Conservation (phyloP, 2,888 invertebrate genomes). For the Cryptops parisi region DNA sequence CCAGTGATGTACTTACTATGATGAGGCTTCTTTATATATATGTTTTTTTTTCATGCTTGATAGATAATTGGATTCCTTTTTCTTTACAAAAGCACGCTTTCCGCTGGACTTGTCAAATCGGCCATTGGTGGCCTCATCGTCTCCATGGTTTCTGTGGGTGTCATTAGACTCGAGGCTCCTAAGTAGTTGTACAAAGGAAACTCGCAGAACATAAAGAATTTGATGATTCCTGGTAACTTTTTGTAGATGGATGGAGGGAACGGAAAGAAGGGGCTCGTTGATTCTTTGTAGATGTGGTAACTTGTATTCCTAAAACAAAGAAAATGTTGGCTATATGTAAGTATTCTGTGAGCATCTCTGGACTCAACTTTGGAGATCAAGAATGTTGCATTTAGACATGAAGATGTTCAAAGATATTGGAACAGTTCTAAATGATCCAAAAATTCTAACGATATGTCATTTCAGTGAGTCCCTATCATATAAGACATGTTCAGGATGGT, state of each 20-base stretch:
- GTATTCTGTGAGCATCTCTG: no score
- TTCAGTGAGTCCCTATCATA: no score
- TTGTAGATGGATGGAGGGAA: constrained; percentile 73
- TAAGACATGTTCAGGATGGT: no score
- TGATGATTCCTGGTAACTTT: constrained; percentile 68
- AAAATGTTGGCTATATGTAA: constrained; percentile 6
- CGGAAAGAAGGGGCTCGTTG: constrained; percentile 77
- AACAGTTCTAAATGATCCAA: no score
- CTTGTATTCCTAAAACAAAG: constrained; percentile 51
- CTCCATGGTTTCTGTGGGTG: constrained; percentile 1
- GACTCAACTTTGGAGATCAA: no score
- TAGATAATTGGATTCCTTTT: no score
- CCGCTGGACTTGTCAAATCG: constrained; percentile 2
- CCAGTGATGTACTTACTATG: no score
- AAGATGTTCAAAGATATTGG: no score
- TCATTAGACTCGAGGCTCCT: background rate
- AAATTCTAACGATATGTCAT: no score
- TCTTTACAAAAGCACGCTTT: constrained; percentile 1
- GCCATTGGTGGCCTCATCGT: background rate
- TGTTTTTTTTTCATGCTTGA: no score
- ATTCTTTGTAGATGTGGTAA: constrained; percentile 72
- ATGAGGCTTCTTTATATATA: no score
- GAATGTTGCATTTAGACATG: no score
- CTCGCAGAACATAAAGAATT: constrained; percentile 73
- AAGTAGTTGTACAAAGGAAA: constrained; percentile 61